A percentile compares a stretch with the other conserved stretches of the same genome.
Evolutionary conservation across 2,113 vertebrate genomes (phyloP).

Genomic region (Gallinago media): DNA sequence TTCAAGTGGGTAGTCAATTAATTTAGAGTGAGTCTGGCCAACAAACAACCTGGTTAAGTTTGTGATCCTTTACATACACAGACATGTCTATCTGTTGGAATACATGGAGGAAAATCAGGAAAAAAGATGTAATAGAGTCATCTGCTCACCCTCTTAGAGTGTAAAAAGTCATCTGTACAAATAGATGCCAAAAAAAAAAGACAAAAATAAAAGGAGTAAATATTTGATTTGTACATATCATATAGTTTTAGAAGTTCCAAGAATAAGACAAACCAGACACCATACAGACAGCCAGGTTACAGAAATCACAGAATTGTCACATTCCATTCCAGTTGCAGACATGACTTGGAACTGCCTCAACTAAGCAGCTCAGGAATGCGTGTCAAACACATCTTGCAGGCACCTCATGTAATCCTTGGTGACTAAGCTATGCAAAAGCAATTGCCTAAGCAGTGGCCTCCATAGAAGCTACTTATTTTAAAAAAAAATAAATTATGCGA

Average conservation of each 20-base stretch:
- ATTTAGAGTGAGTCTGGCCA: not conserved
- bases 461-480: not conserved
- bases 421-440: conserved; percentile 46
- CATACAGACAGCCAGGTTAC: not conserved
- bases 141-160: not conserved
- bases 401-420: conserved; percentile 10
- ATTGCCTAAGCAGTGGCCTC: not conserved
- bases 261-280: not conserved
- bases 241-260: too few relatives aligned
- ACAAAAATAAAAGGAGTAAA: not conserved
- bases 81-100: not conserved
- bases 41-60: not conserved
- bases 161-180: not conserved
- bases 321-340: conserved; percentile 23
- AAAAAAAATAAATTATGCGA: not conserved
- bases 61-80: not conserved
- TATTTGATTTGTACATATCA: not conserved
- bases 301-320: not conserved
- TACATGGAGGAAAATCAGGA: not conserved
- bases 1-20: not conserved
- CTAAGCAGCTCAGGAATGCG: conserved; percentile 37
- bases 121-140: not conserved
- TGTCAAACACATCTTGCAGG: conserved; percentile 47
- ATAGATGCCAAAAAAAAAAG: not conserved
- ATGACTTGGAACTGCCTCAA: conserved; percentile 38